Base-by-base conservation (phyloP, 2,797 vertebrate species). In the Avahi laniger region DNA sequence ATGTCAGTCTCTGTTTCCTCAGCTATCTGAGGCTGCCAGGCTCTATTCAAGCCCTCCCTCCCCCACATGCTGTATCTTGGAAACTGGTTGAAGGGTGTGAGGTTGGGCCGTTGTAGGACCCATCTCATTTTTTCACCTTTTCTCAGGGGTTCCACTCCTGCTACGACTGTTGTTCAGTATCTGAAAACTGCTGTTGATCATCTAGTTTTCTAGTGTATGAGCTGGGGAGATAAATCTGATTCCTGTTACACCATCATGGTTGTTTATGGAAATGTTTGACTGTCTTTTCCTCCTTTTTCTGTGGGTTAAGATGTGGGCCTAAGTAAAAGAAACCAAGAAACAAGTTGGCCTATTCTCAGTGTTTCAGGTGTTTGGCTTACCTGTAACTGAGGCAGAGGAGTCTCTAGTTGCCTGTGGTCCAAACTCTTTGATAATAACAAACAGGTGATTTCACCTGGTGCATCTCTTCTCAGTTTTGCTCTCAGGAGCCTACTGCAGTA, bases 171-270 rank as follows among this genome's bases (percentile, higher is more conserved):
- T 85, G 43, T 79, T 22, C 33, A 75, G 0, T 73, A 41, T 84
- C n/a, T 95, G 63, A 86, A 94, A 91, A 89, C 54, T 38, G 1
- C 72, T 83, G n/a, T 84, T 67, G 38, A 41, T 69, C 69, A 76
- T 88, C 63, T 79, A 93, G 54, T 89, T 94, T 94, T 85, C 67
- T 91, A 33, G 6, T 88, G 59, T 88, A 20, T 72, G 91, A 92
- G 10, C 35, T 41, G 46, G 79, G n/a, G 80, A 59, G 22, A 48
- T 84, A 80, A 52, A 41, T 93, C 15, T 24, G 26, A 65, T 79
- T 3, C 20, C 65, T 90, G 20, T 89, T 72, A 88, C 15, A 91
- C 22, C 38, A 41, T 82, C 79, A 48, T 59, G n/a, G 43, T 14
- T 92, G 10, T 89, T 89, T 93, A 43, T 90, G 41, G 81, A 93